These are phyloP conservation scores for Halichondria panicea DNA, from an alignment of 37 sponge, comb jelly and placozoan genomes.

Conservation along the genomic window DNA sequence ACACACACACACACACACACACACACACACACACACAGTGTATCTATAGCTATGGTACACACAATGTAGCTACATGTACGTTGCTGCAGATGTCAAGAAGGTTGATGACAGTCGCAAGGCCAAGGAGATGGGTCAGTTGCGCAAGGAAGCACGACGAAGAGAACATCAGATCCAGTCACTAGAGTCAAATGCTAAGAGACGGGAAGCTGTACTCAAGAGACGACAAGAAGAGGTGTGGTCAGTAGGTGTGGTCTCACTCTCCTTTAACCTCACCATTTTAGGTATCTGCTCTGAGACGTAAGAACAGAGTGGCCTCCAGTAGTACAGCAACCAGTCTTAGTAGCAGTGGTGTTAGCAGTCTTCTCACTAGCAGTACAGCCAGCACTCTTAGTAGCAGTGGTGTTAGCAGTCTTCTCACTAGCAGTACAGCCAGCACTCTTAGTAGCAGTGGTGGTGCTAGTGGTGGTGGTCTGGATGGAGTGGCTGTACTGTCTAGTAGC, in stretches of 20 bases:
- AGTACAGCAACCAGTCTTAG: too few relatives aligned
- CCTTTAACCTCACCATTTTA: neutral
- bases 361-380: neutral
- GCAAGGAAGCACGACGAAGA: conserved; percentile 59
- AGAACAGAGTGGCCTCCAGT: too few relatives aligned
- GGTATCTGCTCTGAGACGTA: neutral
- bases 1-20: too few relatives aligned
- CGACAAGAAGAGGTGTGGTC: conserved; percentile 82
- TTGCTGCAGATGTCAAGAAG: conserved; percentile 12
- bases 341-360: too few relatives aligned
- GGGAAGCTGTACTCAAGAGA: conserved; percentile 82
- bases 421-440: neutral
- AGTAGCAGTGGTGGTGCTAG: too few relatives aligned
- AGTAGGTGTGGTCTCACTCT: too few relatives aligned
- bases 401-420: too few relatives aligned
- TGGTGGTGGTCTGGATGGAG: too few relatives aligned
- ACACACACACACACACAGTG: too few relatives aligned
- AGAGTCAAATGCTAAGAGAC: conserved; percentile 69
- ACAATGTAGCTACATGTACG: neutral
- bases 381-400: too few relatives aligned
- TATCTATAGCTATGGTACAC: too few relatives aligned
- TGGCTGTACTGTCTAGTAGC: conserved; percentile 1
- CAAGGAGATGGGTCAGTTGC: conserved; percentile 65
- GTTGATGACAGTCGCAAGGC: conserved; percentile 34
- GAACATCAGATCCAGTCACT: conserved; percentile 71